Evolutionary conservation across 2,797 vertebrate species (phyloP).

Genomic region (Dryobates pubescens): DNA sequence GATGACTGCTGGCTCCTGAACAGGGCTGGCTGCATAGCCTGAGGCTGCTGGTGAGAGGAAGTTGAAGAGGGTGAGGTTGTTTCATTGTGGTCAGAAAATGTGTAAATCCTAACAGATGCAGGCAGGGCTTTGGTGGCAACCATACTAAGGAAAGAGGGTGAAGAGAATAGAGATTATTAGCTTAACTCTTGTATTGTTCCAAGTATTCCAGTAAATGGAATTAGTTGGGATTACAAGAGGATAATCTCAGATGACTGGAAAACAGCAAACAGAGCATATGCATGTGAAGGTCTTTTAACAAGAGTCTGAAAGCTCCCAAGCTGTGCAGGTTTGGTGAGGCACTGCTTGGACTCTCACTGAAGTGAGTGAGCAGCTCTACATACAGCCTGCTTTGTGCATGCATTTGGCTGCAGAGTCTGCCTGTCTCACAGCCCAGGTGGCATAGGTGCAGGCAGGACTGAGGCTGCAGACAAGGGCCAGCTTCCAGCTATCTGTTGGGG

Average conservation of each 20-base stretch:
- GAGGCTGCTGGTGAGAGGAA: background rate
- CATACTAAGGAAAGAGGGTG: background rate
- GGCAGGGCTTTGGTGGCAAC: background rate
- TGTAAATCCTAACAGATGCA: background rate
- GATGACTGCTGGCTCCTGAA: background rate
- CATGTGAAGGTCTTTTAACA: background rate
- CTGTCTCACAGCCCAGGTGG: background rate
- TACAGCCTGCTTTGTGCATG: fast-evolving
- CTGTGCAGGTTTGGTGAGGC: background rate
- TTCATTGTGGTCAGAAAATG: background rate
- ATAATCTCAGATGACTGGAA: background rate
- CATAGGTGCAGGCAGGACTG: background rate
- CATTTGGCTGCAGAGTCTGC: background rate
- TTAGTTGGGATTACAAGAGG: slow-evolving; percentile 7
- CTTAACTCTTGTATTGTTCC: background rate
- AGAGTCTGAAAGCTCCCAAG: background rate
- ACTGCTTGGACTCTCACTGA: fast-evolving
- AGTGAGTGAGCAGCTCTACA: background rate
- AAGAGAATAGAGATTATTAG: background rate
- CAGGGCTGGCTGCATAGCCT: background rate
- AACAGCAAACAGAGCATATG: background rate
- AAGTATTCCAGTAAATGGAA: background rate
- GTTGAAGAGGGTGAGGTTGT: background rate
- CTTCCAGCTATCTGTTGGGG: background rate
- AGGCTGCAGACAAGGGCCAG: background rate